phyloP scores from a whole-genome alignment of 2,888 invertebrate genomes.

The Drosophila meridiana region DNA sequence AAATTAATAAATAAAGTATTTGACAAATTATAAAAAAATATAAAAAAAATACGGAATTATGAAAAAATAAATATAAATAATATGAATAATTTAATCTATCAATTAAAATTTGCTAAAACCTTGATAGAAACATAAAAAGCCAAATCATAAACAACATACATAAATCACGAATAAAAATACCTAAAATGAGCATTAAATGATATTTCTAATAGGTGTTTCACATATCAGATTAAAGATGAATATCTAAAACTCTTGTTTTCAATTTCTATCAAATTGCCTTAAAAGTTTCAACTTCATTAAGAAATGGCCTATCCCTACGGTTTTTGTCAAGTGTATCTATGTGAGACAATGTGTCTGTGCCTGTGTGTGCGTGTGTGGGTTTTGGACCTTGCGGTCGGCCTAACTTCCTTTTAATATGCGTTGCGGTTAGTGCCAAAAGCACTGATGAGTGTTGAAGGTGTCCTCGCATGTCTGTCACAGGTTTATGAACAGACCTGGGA shows the following conservation, averaged over 20 bases:
- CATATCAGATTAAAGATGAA: too few species aligned
- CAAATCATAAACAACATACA: too few species aligned
- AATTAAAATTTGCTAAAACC: too few species aligned
- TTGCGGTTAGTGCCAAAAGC: constrained; percentile 48
- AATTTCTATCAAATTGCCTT: not conserved
- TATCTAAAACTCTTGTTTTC: too few species aligned
- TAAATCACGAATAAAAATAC: too few species aligned
- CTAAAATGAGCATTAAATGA: too few species aligned
- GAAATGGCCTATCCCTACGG: not conserved
- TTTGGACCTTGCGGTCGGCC: constrained; percentile 41
- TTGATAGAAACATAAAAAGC: too few species aligned
- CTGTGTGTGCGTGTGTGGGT: constrained; percentile 6
- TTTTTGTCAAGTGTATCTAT: not conserved
- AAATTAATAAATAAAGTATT: not conserved
- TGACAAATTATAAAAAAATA: not conserved
- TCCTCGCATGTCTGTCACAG: constrained; percentile 5
- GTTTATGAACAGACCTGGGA: not conserved
- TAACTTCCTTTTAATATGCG: constrained; percentile 57
- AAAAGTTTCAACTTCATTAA: not conserved
- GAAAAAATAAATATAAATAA: too few species aligned
- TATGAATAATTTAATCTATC: too few species aligned
- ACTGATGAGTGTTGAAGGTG: constrained; percentile 22
- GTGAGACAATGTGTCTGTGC: constrained; percentile 1
- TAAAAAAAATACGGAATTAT: too few species aligned
- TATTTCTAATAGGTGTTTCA: too few species aligned